Conservation (phyloP, 2,113 vertebrate species). For the Poeciliopsis turrubarensis region DNA sequence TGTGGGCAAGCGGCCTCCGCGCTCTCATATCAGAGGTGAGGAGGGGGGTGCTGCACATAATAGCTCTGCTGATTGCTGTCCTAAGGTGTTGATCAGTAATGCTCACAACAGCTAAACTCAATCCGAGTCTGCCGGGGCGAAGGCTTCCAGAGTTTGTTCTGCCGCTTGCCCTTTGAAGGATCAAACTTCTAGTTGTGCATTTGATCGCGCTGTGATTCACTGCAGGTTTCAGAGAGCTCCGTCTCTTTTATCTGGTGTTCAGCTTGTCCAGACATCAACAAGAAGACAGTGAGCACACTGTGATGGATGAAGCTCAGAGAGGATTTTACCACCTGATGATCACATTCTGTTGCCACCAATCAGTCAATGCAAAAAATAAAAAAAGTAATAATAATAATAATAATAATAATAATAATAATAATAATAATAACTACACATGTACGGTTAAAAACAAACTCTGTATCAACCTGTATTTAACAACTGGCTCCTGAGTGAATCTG, state of each 20-base stretch:
- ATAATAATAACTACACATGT: neutral
- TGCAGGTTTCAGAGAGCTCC: constrained; percentile 28
- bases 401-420: neutral
- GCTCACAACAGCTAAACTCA: constrained; percentile 67
- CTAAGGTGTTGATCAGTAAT: constrained; percentile 73
- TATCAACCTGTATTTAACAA: neutral
- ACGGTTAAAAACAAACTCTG: too few species aligned
- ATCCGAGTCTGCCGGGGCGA: constrained; percentile 42
- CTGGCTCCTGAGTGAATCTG: neutral
- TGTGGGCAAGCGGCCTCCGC: constrained; percentile 53
- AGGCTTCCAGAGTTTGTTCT: constrained; percentile 40
- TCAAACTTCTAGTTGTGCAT: constrained; percentile 57
- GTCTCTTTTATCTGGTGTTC: constrained; percentile 33
- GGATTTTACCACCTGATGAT: constrained; percentile 4
- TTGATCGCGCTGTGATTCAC: constrained; percentile 59
- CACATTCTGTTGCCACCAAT: neutral
- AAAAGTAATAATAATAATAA: neutral
- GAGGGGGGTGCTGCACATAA: constrained; percentile 64
- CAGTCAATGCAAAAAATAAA: neutral
- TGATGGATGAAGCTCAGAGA: neutral
- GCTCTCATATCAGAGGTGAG: constrained; percentile 67
- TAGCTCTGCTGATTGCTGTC: constrained; percentile 76
- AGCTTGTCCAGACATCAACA: constrained; percentile 26
- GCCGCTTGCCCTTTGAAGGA: constrained; percentile 65
- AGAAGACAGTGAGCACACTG: neutral